Base-by-base conservation (phyloP, 2,113 vertebrate genomes). In the Sisor rabdophorus region DNA sequence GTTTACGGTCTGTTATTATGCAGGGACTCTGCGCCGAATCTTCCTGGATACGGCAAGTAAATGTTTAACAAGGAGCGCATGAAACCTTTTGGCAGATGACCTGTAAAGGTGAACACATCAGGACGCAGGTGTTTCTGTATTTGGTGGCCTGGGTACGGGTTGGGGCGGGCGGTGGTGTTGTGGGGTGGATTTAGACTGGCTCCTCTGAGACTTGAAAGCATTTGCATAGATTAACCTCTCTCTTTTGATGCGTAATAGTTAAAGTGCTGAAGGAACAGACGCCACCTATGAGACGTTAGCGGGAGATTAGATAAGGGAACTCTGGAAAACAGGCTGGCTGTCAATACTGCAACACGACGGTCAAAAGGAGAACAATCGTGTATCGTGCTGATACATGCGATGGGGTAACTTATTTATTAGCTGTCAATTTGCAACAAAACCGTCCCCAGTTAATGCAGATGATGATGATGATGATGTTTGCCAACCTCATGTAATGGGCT, bases 31-130 rank as follows among this genome's bases (percentile, higher is more conserved):
- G 64, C 59, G 32, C 59, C 24, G 22, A 36, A 58, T 48, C 80
- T 85, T 73, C 79, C 64, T 80, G 81, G 73, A 82, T 81, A 74
- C 73, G 53, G 32, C 2, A 44, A 76, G 78, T 55, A 85, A 85
- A 85, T 87, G 78, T 87, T 88, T 80, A 87, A 87, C 81, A 77
- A 75, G 75, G 52, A 61, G 76, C 84, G 80, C 82, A 79, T 82
- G 80, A 80, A 86, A 85, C 70, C 40, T 80, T 75, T 79, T 44
- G 60, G 76, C 64, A 79, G 81, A 76, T 80, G 81, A 82, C 80
- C 80, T 71, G 59, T 74, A 69, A 73, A 75, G 75, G 81, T 76
- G 78, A 82, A 83, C 77, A 69, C 80, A 85, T 81, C 52, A 76
- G 55, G 54, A 80, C 74, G 76, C 58, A 86, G 83, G 76, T 80